Evolutionary conservation across 2,113 vertebrate species (phyloP).

Genomic region (Lepisosteus oculatus): DNA sequence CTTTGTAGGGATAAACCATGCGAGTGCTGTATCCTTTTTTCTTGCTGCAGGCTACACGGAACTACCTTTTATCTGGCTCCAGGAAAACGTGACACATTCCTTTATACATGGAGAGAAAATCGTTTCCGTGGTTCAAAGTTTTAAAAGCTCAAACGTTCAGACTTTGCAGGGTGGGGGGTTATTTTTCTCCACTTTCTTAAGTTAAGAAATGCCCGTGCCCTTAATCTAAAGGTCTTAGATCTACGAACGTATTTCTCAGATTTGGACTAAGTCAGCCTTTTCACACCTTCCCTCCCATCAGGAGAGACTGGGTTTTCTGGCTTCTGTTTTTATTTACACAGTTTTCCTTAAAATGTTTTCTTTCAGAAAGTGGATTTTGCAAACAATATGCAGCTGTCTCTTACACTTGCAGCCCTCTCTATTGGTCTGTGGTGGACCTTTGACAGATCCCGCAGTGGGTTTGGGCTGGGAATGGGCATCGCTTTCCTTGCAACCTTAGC

Average conservation of each 20-base stretch:
- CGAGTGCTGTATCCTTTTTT: slow-evolving; percentile 91
- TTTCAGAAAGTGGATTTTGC: slow-evolving; percentile 94
- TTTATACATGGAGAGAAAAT: not conserved
- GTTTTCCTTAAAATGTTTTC: slow-evolving; percentile 64
- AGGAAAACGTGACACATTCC: too few species aligned
- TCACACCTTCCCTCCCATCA: too few species aligned
- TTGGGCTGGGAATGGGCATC: slow-evolving; percentile 86
- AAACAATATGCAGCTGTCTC: slow-evolving; percentile 91
- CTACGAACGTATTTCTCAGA: too few species aligned
- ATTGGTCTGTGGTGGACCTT: slow-evolving; percentile 97
- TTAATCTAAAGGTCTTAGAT: too few species aligned
- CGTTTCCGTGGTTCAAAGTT: not conserved
- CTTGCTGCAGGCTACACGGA: too few species aligned
- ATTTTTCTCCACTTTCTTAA: not conserved
- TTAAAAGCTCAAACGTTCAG: too few species aligned
- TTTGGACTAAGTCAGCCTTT: too few species aligned
- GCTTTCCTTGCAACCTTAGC: slow-evolving; percentile 83
- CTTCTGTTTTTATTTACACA: too few species aligned
- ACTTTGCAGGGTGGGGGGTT: slow-evolving; percentile 3
- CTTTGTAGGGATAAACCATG: slow-evolving; percentile 96
- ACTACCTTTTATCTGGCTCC: too few species aligned
- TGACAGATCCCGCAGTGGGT: slow-evolving; percentile 88
- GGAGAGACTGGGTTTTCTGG: too few species aligned
- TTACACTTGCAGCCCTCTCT: slow-evolving; percentile 91
- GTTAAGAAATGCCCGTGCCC: too few species aligned